These are phyloP conservation scores for Halichoeres trimaculatus DNA, from an alignment of 2,113 vertebrate species.

Conservation along the genomic window DNA sequence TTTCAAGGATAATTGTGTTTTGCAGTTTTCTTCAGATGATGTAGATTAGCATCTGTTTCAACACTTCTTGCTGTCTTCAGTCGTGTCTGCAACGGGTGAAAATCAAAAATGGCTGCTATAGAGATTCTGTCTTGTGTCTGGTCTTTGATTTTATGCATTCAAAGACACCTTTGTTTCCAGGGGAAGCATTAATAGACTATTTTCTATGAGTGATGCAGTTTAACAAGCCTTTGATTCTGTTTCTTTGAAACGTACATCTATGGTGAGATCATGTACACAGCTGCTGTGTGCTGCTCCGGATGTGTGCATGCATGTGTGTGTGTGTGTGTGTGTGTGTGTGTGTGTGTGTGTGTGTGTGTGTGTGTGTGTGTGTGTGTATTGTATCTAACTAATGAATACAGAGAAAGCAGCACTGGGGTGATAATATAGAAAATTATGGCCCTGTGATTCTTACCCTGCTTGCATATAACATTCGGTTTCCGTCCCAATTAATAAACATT, in stretches of 20 bases:
- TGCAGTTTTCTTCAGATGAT: not conserved
- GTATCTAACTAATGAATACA: constrained; percentile 64
- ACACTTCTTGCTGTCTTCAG: constrained; percentile 3
- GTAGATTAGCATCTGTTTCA: not conserved
- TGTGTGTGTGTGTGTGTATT: constrained; percentile 33
- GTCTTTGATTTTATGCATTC: constrained; percentile 74
- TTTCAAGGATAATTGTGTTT: not conserved
- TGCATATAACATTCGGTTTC: constrained; percentile 54
- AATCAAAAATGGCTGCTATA: constrained; percentile 60
- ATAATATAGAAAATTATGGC: constrained; percentile 66
- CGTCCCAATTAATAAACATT: constrained; percentile 54
- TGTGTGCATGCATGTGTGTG: no score
- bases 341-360: constrained; percentile 13
- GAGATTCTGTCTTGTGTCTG: constrained; percentile 61
- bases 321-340: constrained; percentile 29
- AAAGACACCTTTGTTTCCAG: constrained; percentile 77
- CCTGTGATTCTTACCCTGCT: constrained; percentile 45
- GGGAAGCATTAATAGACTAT: constrained; percentile 69
- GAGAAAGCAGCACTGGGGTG: constrained; percentile 60
- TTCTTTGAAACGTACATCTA: constrained; percentile 72
- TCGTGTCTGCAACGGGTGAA: constrained; percentile 19
- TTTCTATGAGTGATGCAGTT: constrained; percentile 66
- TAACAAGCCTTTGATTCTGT: constrained; percentile 73
- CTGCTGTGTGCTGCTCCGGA: constrained; percentile 49
- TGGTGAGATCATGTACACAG: constrained; percentile 69